phyloP scores from a whole-genome alignment of 1,140 invertebrate genomes.

The Saxidomus purpurata region DNA sequence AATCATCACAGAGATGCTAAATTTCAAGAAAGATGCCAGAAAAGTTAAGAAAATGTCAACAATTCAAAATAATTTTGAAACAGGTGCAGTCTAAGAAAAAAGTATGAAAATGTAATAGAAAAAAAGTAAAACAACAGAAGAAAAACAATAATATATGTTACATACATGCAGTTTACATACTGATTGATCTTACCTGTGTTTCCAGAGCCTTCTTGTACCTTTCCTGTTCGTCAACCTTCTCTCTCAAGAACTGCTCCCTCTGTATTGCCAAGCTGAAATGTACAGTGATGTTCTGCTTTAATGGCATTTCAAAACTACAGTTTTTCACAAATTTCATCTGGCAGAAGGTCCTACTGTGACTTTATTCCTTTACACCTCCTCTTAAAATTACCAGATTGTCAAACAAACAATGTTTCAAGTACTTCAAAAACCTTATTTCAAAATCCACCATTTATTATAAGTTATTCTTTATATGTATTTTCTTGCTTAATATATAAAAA shows the following conservation, averaged over 20 bases:
- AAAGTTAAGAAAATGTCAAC: background rate
- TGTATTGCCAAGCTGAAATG: constrained; percentile 84
- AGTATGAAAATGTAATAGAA: background rate
- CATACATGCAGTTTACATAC: no score
- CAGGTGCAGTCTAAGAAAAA: background rate
- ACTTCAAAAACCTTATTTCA: no score
- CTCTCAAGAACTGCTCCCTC: constrained; percentile 83
- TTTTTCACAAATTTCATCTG: no score
- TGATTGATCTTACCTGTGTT: constrained; percentile 83
- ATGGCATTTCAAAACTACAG: no score
- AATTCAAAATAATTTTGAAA: background rate
- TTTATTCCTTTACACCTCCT: no score
- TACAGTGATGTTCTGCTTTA: background rate
- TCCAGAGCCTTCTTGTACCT: constrained; percentile 84
- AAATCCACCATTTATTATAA: no score
- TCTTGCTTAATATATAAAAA: no score
- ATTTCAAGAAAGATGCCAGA: background rate
- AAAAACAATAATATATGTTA: background rate
- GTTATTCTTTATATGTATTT: no score
- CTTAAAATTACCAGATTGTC: no score
- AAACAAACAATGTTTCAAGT: no score
- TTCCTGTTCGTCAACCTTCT: constrained; percentile 81
- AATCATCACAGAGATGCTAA: no score
- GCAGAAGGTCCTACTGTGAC: no score
- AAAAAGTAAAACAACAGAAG: background rate